Base-by-base conservation (phyloP, 2,797 vertebrate genomes). In the Sylvia borin region DNA sequence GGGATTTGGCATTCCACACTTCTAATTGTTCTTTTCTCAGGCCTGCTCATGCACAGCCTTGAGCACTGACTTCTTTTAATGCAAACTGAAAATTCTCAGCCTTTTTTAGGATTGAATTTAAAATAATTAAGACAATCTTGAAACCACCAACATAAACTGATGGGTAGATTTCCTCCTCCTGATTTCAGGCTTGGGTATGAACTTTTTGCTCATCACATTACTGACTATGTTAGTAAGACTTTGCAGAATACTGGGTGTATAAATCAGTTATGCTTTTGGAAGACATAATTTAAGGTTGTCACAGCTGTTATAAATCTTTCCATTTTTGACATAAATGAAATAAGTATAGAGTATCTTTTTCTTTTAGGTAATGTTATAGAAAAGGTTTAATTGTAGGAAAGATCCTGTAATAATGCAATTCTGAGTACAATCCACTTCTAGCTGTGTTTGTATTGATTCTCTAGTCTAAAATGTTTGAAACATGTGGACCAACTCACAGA, bases 81-180 rank as follows among this genome's bases (percentile, higher is more conserved):
- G 66, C 48, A 84, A 85, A 47, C 48, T 86, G 72, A 94, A 93
- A 85, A 94, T 84, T 40, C 85, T 92, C 86, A 83, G 21, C 29
- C 32, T 32, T 65, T 76, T 80, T 88, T 76, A 55, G 34, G 43
- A 74, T 5, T 43, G 24, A 24, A 40, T n/a, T 81, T 68, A 54
- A 83, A 93, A 83, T 65, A 92, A 86, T 93, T 66, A 78, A 94
- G 47, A 31, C 34, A 29, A 55, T 66, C 76, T 75, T 61, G 42
- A 90, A 96, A 62, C 54, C 43, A 76, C n/a, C 66, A 81, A 48
- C 40, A 58, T 3, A 15, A 93, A 20, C 22, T 68, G 82, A 91
- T 0, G 3, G 72, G 47, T 72, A 68, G 19, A 66, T 53, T 90
- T 90, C 27, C 40, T 89, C 27, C 51, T 75, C 47, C 43, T 58